phyloP scores from a whole-genome alignment of 30 jellyfish, hydroid and myxozoan species.

The Catostylus mosaicus region DNA sequence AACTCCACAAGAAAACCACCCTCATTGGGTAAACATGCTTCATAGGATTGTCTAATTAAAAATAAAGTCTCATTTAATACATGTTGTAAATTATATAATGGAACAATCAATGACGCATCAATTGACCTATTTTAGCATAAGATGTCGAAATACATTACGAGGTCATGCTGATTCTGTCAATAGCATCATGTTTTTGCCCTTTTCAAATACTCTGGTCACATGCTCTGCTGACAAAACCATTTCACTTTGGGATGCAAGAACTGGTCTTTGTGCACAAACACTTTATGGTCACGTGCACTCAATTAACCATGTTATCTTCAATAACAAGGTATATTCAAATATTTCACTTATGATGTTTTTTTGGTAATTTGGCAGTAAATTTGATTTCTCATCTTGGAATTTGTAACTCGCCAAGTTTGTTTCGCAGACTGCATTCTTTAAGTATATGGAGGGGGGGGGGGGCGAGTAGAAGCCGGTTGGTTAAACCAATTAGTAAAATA shows the following conservation, averaged over 20 bases:
- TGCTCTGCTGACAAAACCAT: slow-evolving; percentile 96
- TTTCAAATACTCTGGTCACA: slow-evolving; percentile 89
- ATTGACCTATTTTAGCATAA: slow-evolving; percentile 43
- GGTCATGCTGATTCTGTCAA: slow-evolving; percentile 98
- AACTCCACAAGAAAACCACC: no score
- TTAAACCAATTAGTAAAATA: no score
- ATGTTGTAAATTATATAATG: no score
- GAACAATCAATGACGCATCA: no score
- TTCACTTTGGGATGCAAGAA: slow-evolving; percentile 96
- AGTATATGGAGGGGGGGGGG: no score
- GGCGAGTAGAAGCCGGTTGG: no score
- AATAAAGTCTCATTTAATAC: no score
- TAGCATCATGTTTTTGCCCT: slow-evolving; percentile 85
- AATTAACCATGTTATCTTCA: slow-evolving; percentile 77
- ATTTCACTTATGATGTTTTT: neutral
- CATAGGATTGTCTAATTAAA: no score
- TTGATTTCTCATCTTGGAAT: neutral
- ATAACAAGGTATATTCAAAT: slow-evolving; percentile 84
- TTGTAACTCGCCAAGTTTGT: no score
- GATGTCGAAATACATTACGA: slow-evolving; percentile 91
- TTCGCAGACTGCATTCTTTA: no score
- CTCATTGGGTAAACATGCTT: no score
- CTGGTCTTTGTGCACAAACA: slow-evolving; percentile 93
- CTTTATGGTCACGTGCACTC: slow-evolving; percentile 93
- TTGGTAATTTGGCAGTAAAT: no score